Evolutionary conservation across 2,113 vertebrate species (phyloP).

Genomic region (Rissa tridactyla): DNA sequence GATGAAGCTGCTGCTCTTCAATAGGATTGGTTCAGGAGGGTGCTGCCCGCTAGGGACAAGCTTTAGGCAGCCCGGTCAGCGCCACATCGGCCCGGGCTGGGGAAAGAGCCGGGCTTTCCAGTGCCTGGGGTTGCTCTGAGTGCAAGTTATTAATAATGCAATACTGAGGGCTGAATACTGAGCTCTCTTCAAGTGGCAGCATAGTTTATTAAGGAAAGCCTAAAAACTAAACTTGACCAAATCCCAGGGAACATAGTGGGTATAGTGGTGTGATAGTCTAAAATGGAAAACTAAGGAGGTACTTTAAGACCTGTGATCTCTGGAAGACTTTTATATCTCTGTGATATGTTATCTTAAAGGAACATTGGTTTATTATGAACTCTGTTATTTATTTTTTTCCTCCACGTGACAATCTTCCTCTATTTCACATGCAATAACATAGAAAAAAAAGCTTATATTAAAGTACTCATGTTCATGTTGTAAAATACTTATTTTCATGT

Average conservation of each 20-base stretch:
- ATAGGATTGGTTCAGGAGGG: not conserved
- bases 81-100: fast-evolving
- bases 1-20: not conserved
- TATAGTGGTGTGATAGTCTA: not conserved
- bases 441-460: not conserved
- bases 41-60: fast-evolving
- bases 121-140: fast-evolving
- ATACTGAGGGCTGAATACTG: too few species aligned
- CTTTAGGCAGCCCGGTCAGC: fast-evolving
- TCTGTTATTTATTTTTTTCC: not conserved
- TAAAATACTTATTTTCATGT: not conserved
- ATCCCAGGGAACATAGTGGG: fast-evolving
- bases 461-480: not conserved
- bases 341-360: not conserved
- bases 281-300: not conserved
- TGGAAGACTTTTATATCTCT: not conserved
- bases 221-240: not conserved
- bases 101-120: not conserved
- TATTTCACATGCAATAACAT: not conserved
- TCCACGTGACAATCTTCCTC: not conserved
- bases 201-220: not conserved
- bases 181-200: not conserved
- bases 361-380: not conserved
- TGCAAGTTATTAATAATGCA: fast-evolving
- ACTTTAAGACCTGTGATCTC: not conserved